Base-by-base conservation (phyloP, 1,140 invertebrate genomes). In the Tetramorium simillimum region DNA sequence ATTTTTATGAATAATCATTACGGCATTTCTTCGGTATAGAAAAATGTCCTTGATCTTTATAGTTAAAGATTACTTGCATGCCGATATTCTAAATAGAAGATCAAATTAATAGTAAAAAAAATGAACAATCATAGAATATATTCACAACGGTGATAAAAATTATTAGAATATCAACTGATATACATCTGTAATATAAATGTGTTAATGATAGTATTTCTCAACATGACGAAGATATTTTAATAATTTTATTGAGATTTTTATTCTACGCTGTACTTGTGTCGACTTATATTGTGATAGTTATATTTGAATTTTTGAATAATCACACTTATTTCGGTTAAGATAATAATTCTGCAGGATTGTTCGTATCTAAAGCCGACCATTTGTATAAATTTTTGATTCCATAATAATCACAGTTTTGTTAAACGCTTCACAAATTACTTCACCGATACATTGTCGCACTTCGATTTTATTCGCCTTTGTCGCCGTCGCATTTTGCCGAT, bases 331-430 rank as follows among this genome's bases (percentile, higher is more conserved):
- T 75, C 33, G 14, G 7, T 33, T 10, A 43, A 18, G 0, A 14
- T 18, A 60, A 58, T 60, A 56, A 56, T 18, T 28, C 40, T 10
- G 7, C 12, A 33, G 6, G 14, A 78, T 21, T 63, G 58, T 21
- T 0, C 10, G 6, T 40, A 76, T 63, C 7, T 7, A 67, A 67
- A 43, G 10, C 3, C n/a, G 37, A 67, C 0, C 24, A 51, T 6
- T 72, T 53, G 24, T 1, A 4, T 37, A 14, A 51, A 37, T 21
- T 70, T 40, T 2, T n/a, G 14, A 40, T 69, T 53, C 70, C 85
- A 67, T 76, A 84, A 87, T 89, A 92, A 92, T 92, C 87, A 92
- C 85, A 49, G 5, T 89, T 87, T 85, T 92, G 89, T 92, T 90
- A 81, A 86, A 88, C 37, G 81, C 14, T 81, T 33, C 33, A 89